Conservation (phyloP, 2,113 vertebrate genomes). For the Scophthalmus maximus region DNA sequence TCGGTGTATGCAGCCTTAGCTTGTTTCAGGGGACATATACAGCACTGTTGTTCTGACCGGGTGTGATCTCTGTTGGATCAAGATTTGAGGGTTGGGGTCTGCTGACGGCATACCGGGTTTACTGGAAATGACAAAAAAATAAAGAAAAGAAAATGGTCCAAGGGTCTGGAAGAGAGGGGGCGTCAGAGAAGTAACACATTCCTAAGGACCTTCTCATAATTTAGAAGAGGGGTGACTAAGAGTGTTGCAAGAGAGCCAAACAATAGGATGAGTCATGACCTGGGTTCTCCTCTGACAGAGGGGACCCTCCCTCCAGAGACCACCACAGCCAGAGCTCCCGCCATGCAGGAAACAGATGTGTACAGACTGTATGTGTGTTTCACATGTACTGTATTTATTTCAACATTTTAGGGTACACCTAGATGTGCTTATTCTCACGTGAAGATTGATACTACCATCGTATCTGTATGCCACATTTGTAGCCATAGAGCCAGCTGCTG, state of each 20-base stretch:
- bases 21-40: slow-evolving; percentile 1
- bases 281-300: slow-evolving; percentile 52
- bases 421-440: too few species aligned
- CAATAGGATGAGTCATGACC: slow-evolving; percentile 77
- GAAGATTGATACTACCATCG: too few species aligned
- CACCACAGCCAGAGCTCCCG: slow-evolving; percentile 39
- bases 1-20: slow-evolving; percentile 2
- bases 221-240: slow-evolving; percentile 57
- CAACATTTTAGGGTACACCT: too few species aligned
- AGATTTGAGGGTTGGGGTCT: slow-evolving; percentile 2
- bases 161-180: slow-evolving; percentile 22
- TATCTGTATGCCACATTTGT: too few species aligned
- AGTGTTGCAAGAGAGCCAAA: slow-evolving; percentile 38
- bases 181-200: slow-evolving; percentile 47
- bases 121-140: slow-evolving; percentile 60
- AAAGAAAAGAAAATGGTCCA: slow-evolving; percentile 9
- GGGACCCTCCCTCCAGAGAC: slow-evolving; percentile 63
- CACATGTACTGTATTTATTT: not conserved
- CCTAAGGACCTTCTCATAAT: slow-evolving; percentile 65
- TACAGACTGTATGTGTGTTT: slow-evolving; percentile 4
- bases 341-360: slow-evolving; percentile 81
- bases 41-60: not conserved
- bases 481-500: not conserved
- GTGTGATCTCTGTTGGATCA: not conserved
- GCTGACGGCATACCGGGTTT: slow-evolving; percentile 25